These are phyloP conservation scores for Microplitis deprimator DNA, from an alignment of 2,888 invertebrate species.

Conservation along the genomic window DNA sequence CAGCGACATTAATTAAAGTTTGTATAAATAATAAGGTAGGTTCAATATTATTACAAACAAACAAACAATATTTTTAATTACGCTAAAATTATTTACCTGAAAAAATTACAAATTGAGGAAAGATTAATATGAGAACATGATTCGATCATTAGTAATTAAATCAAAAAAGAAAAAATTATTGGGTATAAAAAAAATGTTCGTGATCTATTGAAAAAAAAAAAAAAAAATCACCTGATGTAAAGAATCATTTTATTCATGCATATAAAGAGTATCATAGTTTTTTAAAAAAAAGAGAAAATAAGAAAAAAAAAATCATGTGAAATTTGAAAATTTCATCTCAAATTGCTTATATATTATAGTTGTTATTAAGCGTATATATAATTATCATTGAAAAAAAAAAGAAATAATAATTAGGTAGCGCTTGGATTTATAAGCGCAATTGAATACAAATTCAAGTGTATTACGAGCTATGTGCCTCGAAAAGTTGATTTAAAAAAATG, in stretches of 20 bases:
- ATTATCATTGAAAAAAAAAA: background rate
- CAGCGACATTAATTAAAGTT: background rate
- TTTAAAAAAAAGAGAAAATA: slow-evolving; percentile 35
- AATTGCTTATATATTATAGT: slow-evolving; percentile 19
- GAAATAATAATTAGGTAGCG: background rate
- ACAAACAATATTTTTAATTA: background rate
- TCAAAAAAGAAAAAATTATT: background rate
- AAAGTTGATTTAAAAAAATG: slow-evolving; percentile 4
- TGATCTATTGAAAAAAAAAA: background rate
- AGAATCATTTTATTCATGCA: slow-evolving; percentile 16
- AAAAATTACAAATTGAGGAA: background rate
- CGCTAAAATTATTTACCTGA: background rate
- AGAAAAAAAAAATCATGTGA: slow-evolving; percentile 30
- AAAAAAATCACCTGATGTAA: slow-evolving; percentile 3
- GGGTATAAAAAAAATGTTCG: background rate
- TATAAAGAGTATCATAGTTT: slow-evolving; percentile 36
- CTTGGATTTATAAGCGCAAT: background rate
- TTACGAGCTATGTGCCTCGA: slow-evolving; percentile 34
- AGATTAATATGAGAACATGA: background rate
- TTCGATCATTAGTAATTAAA: background rate
- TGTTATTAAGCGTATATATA: slow-evolving; percentile 3
- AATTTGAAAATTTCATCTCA: slow-evolving; percentile 18
- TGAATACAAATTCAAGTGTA: background rate
- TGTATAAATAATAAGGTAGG: background rate
- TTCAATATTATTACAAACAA: background rate